Evolutionary conservation across 2,888 invertebrate species (phyloP).

Genomic region (Corythucha ciliata): DNA sequence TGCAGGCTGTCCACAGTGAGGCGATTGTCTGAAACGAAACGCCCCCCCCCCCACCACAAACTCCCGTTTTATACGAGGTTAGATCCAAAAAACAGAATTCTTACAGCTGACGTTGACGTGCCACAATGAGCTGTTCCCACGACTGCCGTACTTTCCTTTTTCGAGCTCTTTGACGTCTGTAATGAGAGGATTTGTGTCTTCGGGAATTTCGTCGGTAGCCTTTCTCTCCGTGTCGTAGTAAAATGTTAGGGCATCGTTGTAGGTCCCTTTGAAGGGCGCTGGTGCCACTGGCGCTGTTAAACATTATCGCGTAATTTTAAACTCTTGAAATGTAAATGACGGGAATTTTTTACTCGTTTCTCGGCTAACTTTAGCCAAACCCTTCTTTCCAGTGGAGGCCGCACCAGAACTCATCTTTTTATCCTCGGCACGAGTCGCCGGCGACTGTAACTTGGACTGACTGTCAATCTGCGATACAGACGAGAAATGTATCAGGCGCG

Average conservation of each 20-base stretch:
- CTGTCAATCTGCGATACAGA: not conserved
- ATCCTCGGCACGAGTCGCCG: too few relatives aligned
- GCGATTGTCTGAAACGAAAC: conserved; percentile 11
- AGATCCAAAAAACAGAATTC: not conserved
- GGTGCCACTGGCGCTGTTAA: too few relatives aligned
- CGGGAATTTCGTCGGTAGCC: conserved; percentile 12
- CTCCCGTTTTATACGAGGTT: not conserved
- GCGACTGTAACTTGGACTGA: not conserved
- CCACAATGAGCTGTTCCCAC: conserved; percentile 18
- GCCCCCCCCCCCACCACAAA: not conserved
- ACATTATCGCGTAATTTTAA: too few relatives aligned
- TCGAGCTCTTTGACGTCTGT: conserved; percentile 17
- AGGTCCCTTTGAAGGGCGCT: too few relatives aligned
- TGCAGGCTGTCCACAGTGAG: conserved; percentile 11
- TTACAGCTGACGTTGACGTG: conserved; percentile 21
- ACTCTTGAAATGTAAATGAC: too few relatives aligned
- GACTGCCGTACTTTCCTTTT: conserved; percentile 6
- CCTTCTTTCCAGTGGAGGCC: too few relatives aligned
- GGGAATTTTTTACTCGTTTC: not conserved
- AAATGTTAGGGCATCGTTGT: conserved; percentile 8
- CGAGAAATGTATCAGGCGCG: not conserved
- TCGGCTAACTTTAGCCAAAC: not conserved
- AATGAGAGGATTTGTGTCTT: conserved; percentile 5
- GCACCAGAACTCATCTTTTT: too few relatives aligned
- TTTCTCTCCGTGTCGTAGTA: conserved; percentile 17